Percentiles rank a stretch among this genome's conserved stretches.
phyloP scores from a whole-genome alignment of 2,797 vertebrate genomes.

The Hydrophis major region DNA sequence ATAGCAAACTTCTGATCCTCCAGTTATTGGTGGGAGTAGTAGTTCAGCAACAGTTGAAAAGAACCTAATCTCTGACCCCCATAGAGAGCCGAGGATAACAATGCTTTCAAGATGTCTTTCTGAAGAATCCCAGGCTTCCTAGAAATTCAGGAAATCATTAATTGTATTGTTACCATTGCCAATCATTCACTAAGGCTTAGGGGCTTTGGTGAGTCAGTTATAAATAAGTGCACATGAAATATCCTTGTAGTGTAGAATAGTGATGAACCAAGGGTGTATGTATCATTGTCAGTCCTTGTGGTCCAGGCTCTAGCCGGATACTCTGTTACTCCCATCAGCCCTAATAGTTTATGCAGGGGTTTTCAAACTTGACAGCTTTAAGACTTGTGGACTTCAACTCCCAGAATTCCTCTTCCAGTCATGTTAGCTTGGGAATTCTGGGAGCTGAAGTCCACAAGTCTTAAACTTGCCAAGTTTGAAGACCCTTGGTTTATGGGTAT shows the following conservation, averaged over 20 bases:
- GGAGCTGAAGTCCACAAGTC: too few species aligned
- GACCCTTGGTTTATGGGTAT: not conserved
- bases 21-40: not conserved
- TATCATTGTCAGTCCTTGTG: not conserved
- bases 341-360: not conserved
- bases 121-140: not conserved
- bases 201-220: not conserved
- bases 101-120: not conserved
- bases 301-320: not conserved
- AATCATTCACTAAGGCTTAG: not conserved
- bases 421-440: too few species aligned
- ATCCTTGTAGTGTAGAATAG: not conserved
- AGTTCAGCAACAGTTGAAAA: not conserved
- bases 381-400: too few species aligned
- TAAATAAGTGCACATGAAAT: not conserved
- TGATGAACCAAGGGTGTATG: not conserved
- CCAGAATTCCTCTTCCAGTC: too few species aligned
- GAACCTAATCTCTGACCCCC: not conserved
- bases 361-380: too few species aligned
- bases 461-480: too few species aligned
- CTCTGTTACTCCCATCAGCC: not conserved
- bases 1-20: not conserved
- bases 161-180: not conserved
- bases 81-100: not conserved
- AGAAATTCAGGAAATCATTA: not conserved